Evolutionary conservation across 37 sponge, comb jelly and placozoan genomes (phyloP), one percentile per base, ranked within the genome.

Genomic region (Oscarella lobularis): DNA sequence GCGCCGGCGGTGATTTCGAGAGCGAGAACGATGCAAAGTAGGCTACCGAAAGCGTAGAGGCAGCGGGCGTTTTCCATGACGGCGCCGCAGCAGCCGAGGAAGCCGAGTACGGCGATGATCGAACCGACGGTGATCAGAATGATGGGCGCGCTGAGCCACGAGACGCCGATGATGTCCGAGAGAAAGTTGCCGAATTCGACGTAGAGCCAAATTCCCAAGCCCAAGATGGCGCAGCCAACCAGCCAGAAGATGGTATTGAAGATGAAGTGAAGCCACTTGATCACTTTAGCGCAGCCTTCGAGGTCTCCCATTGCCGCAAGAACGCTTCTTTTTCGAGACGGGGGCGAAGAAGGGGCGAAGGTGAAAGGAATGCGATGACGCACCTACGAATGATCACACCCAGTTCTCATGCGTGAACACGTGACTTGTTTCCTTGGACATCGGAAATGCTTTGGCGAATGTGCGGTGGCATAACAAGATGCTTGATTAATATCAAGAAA

Each of bases 191-290:
- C 60, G 60, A 48, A 48, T 20, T 48, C 20, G 60, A 78, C 71
- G 72, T 78, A 71, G 39, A 78, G 72, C n/a, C 71, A 78, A 68
- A 78, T 78, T 3, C 79, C 79, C 3, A 78, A 41, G 66, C 79
- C 79, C 33, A 78, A 48, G 37, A 78, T 78, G 6, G 70, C 79
- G 38, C 69, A 71, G 29, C 79, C 79, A 31, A 60, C 79, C 2
- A 73, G 72, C 79, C 79, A 78, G 79, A 78, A 78, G 33, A 78
- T 78, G 40, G 71, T 48, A 39, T 78, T 78, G 31, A 78, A 48
- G 31, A 78, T 39, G 40, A 78, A 68, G 41, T 71, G 79, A 60
- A 78, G 36, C 14, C 66, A 67, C 30, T 68, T 74, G 73, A 78
- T n/a, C n/a, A n/a, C n/a, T n/a, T n/a, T n/a, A n/a, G n/a, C n/a